Conservation (phyloP, 2,113 vertebrate genomes). For the Cochlearius cochlearius region DNA sequence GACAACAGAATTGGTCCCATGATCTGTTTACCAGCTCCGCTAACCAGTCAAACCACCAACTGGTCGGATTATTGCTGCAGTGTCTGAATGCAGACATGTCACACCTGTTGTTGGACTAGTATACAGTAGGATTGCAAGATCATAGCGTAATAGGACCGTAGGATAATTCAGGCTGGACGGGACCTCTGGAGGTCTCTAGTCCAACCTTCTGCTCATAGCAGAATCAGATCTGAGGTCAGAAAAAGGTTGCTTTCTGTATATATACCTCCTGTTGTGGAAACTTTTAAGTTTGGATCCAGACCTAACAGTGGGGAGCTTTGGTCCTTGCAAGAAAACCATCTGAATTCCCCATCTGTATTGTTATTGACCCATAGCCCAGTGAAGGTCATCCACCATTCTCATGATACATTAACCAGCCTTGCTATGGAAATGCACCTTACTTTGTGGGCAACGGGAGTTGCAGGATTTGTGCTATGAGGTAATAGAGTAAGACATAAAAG, state of each 20-base stretch:
- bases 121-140: neutral
- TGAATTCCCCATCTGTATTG: neutral
- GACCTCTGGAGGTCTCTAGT: neutral
- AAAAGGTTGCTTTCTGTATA: neutral
- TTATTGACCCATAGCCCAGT: neutral
- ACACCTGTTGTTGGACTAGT: neutral
- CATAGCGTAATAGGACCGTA: neutral
- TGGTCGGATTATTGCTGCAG: accelerated
- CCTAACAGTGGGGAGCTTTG: accelerated
- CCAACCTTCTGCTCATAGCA: neutral
- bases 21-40: neutral
- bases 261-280: neutral
- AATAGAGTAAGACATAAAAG: neutral
- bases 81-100: neutral
- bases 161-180: neutral
- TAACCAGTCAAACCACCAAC: neutral
- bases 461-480: neutral
- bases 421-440: neutral
- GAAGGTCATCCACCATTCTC: neutral
- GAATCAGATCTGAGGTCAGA: neutral
- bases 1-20: neutral
- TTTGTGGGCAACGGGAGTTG: neutral
- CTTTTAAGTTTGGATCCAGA: neutral
- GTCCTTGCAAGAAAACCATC: neutral
- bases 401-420: neutral